Evolutionary conservation across 2,113 vertebrate species (phyloP), one percentile per base, ranked within the genome.

Genomic region (Campylorhamphus procurvoides): DNA sequence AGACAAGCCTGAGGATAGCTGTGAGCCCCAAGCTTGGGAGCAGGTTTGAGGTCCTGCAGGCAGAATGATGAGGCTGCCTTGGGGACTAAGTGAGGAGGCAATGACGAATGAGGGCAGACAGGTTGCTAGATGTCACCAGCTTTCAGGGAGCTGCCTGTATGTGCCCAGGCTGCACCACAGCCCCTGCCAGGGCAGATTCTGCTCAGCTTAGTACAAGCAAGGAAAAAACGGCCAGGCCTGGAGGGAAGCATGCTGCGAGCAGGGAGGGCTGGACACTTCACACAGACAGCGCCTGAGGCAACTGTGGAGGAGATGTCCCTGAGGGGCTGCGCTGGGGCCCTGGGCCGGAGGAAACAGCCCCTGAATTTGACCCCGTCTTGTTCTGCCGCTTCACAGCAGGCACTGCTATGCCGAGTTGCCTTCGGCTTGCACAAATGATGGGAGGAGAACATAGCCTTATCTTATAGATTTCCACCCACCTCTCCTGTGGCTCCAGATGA

Each of bases 371-470:
- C 18, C 22, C 25, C 7, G 12, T 47, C 52, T 47, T 44, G 7
- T 46, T 84, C 73, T 84, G 25, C 18, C 23, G 19, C 64, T 72
- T 72, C 49, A 27, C 20, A 84, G 83, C 37, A 55, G 16, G 73
- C 27, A 25, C 84, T 35, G 40, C 76, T 67, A 4, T 12, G 35
- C 1, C 1, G 47, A 31, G 15, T 23, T 63, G 27, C 49, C 40
- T 29, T 60, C 0, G 0, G 44, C 79, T 44, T 60, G 33, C 52
- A 44, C 2, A 22, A 63, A 20, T 1, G 19, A 84, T 29, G 9
- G n/a, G 67, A 22, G 28, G 31, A 58, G 33, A 87, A 49, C 2
- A 23, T 0, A 52, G 27, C 23, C 35, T 78, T 14, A 25, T 47
- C 37, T 29, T 47, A 68, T 6, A 60, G 33, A 60, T 42, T 83